Evolutionary conservation across 2,797 vertebrate species (phyloP).

Genomic region (Cyclura pinguis): DNA sequence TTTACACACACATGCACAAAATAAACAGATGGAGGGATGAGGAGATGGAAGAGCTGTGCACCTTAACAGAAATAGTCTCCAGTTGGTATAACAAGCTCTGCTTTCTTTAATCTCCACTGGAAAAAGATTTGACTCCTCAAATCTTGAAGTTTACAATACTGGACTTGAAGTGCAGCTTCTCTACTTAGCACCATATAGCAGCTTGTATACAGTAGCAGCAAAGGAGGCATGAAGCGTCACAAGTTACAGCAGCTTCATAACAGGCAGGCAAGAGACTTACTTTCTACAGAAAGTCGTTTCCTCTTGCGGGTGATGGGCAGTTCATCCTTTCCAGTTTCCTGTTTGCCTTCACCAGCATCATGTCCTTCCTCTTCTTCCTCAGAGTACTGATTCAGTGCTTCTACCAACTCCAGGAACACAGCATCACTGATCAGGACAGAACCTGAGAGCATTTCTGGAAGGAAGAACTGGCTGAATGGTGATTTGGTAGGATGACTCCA

Average conservation of each 20-base stretch:
- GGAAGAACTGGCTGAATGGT: constrained; percentile 11
- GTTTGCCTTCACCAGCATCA: constrained; percentile 82
- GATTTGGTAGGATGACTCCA: background rate
- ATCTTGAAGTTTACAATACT: background rate
- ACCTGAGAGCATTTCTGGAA: constrained; percentile 85
- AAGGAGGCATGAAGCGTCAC: background rate
- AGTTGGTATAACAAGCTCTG: background rate
- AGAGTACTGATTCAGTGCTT: constrained; percentile 92
- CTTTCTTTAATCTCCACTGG: background rate
- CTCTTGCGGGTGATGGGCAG: constrained; percentile 84
- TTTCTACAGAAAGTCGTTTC: constrained; percentile 77
- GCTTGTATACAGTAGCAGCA: background rate
- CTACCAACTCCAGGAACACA: constrained; percentile 95
- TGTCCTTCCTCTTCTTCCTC: constrained; percentile 93
- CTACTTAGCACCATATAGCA: background rate
- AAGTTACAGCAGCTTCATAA: background rate
- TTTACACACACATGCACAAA: background rate
- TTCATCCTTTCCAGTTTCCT: constrained; percentile 83
- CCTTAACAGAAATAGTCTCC: background rate
- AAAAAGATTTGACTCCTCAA: background rate
- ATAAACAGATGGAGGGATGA: background rate
- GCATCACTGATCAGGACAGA: constrained; percentile 95
- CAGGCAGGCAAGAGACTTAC: constrained; percentile 56
- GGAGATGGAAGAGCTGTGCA: background rate
- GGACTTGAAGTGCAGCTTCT: background rate